Percentiles rank a stretch among this genome's conserved stretches.
Conservation (phyloP, 2,888 invertebrate genomes). For the Anoplius nigerrimus region DNA sequence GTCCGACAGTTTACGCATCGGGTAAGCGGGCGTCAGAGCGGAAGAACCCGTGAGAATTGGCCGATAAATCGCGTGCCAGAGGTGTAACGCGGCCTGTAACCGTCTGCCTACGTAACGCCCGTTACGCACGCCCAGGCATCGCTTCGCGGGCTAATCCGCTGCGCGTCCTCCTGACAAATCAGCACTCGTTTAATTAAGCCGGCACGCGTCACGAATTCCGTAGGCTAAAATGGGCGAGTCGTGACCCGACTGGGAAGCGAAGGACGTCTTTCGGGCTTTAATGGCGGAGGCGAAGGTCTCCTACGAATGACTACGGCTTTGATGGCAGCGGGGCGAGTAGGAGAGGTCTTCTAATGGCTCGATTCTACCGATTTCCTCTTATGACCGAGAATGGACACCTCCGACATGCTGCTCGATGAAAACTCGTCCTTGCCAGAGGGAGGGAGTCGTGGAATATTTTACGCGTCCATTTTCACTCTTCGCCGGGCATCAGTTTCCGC, state of each 20-base stretch:
- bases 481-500: not conserved
- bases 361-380: not conserved
- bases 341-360: not conserved
- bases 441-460: too few species aligned
- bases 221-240: conserved; percentile 21
- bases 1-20: too few species aligned
- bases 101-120: not conserved
- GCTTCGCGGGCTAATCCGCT: not conserved
- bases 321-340: too few species aligned
- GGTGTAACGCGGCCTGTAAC: too few species aligned
- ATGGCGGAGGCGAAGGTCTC: too few species aligned
- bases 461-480: not conserved
- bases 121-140: not conserved
- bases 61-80: too few species aligned
- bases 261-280: conserved; percentile 1
- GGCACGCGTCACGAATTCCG: conserved; percentile 6
- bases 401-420: too few species aligned
- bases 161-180: conserved; percentile 23
- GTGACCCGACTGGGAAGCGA: conserved; percentile 22
- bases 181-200: conserved; percentile 34
- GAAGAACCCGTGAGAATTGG: too few species aligned
- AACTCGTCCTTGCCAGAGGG: too few species aligned
- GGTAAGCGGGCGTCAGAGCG: too few species aligned
- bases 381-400: too few species aligned
- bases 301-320: too few species aligned